A percentile compares a stretch with the other conserved stretches of the same genome.
Conservation (phyloP, 2,888 invertebrate genomes). For the Brassicogethes aeneus region DNA sequence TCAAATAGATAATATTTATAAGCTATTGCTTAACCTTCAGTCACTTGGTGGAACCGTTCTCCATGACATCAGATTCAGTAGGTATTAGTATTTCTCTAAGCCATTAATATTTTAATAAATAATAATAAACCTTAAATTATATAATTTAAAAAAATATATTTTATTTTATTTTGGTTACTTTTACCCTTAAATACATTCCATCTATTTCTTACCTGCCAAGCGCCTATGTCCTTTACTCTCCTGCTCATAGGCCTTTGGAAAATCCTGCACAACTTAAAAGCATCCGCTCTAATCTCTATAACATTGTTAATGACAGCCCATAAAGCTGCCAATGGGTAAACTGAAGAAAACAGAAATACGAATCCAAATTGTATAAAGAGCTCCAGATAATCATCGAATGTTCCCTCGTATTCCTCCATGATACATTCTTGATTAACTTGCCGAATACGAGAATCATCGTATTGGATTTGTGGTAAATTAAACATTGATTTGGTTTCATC, state of each 20-base stretch:
- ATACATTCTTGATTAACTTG: slow-evolving; percentile 44
- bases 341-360: slow-evolving; percentile 68
- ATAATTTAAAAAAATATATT: too few relatives aligned
- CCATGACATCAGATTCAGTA: too few relatives aligned
- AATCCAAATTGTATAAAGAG: slow-evolving; percentile 74
- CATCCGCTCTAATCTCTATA: slow-evolving; percentile 65
- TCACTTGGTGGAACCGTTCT: too few relatives aligned
- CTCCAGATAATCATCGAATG: slow-evolving; percentile 70
- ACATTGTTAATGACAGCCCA: slow-evolving; percentile 67
- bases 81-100: too few relatives aligned
- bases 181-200: too few relatives aligned
- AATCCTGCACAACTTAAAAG: slow-evolving; percentile 63
- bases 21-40: too few relatives aligned
- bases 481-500: neutral
- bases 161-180: too few relatives aligned
- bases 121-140: too few relatives aligned
- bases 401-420: slow-evolving; percentile 64
- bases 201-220: slow-evolving; percentile 68
- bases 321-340: slow-evolving; percentile 66
- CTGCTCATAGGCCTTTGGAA: slow-evolving; percentile 59
- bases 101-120: too few relatives aligned
- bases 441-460: slow-evolving; percentile 40
- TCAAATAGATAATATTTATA: too few relatives aligned
- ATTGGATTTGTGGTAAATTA: slow-evolving; percentile 37
- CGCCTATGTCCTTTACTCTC: slow-evolving; percentile 61